Conservation (phyloP, 2,888 invertebrate species). For the Epistrophella euchroma region DNA sequence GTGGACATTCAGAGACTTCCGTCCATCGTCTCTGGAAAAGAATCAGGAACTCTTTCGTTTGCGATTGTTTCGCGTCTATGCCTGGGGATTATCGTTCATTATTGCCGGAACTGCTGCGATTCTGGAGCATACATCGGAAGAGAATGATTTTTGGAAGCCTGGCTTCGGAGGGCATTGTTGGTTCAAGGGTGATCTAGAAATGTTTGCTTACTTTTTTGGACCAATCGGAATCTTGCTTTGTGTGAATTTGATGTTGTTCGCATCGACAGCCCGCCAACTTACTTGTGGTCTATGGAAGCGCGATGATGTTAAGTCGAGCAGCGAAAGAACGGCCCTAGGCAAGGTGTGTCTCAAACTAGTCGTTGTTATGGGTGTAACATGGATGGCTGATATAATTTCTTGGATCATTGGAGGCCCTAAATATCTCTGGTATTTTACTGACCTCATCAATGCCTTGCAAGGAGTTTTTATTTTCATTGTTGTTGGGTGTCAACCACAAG, state of each 20-base stretch:
- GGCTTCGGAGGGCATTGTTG: slow-evolving; percentile 93
- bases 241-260: slow-evolving; percentile 91
- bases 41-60: slow-evolving; percentile 92
- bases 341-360: slow-evolving; percentile 94
- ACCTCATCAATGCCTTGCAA: slow-evolving; percentile 93
- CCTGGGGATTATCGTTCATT: slow-evolving; percentile 92
- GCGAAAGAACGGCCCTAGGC: slow-evolving; percentile 91
- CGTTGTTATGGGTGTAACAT: slow-evolving; percentile 91
- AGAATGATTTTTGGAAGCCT: slow-evolving; percentile 87
- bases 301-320: slow-evolving; percentile 93
- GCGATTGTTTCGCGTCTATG: slow-evolving; percentile 92
- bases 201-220: slow-evolving; percentile 93
- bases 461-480: slow-evolving; percentile 95
- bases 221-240: slow-evolving; percentile 92
- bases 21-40: slow-evolving; percentile 93
- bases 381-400: slow-evolving; percentile 92
- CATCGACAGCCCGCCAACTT: slow-evolving; percentile 92
- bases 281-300: slow-evolving; percentile 95
- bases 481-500: slow-evolving; percentile 94
- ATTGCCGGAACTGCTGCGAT: slow-evolving; percentile 90
- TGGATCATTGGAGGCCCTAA: slow-evolving; percentile 93
- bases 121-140: slow-evolving; percentile 88
- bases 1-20: slow-evolving; percentile 94
- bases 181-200: slow-evolving; percentile 92
- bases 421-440: slow-evolving; percentile 92